Evolutionary conservation across 2,113 vertebrate species (phyloP), one percentile per base, ranked within the genome.

Genomic region (Pituophis catenifer): DNA sequence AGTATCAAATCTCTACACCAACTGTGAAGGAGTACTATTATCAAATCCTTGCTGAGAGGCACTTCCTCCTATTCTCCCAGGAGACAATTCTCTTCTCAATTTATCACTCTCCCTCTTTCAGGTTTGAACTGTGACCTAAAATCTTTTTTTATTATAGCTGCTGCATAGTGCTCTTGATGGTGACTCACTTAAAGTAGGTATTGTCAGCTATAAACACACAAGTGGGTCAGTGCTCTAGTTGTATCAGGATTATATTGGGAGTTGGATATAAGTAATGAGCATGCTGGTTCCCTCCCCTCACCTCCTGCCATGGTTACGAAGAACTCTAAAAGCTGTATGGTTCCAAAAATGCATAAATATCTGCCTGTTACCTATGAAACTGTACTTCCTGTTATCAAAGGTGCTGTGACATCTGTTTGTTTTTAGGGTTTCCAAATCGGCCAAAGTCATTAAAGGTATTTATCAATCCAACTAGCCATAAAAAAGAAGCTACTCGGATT

Each of bases 391-490:
- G 93, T 11, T 91, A 93, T 88, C n/a, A 52, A 89, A 90, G 44
- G 48, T 62, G 6, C 44, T 33, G 24, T 86, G 9, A 44, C 81
- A 90, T 94, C 92, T 26, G 8, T 90, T 57, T 5, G 8, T 29
- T 97, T 95, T 91, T 94, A 99, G 99, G 98, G 26, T 99, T 99
- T 97, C 94, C 97, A 12, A 97, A 97, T 48, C 98, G 99, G 93
- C 99, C 99, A 70, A 98, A 98, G 95, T 98, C 97, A 50, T 96
- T 99, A 58, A 99, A 99, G 97, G 98, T 99, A 57, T 98, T 99
- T 92, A 98, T 99, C 93, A 99, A 99, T 96, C 99, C 99, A n/a
- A 97, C 95, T 94, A 99, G 99, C 95, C 99, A 99, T 97, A 99
- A 97, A 95, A 99, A 98, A 96, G 98, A 99, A 97, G 98, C 99